Evolutionary conservation across 2,797 vertebrate species (phyloP).

Genomic region (Chrysocyon brachyurus): DNA sequence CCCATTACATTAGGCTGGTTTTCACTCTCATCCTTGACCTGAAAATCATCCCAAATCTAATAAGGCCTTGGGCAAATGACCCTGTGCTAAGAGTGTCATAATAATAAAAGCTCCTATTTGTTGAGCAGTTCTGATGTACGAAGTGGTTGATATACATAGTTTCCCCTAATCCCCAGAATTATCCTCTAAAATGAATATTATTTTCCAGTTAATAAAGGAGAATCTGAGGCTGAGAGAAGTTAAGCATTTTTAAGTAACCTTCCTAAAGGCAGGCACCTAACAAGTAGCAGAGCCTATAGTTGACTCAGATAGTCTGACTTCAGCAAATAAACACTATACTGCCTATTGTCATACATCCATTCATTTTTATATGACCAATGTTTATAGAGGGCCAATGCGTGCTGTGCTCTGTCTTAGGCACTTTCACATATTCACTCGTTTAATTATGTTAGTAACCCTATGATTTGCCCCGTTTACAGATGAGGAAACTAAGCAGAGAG

Average conservation of each 20-base stretch:
- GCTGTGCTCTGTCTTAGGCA: neutral
- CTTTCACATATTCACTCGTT: neutral
- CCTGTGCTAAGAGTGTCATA: neutral
- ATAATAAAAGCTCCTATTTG: neutral
- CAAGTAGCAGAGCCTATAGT: neutral
- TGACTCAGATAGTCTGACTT: neutral
- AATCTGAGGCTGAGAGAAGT: neutral
- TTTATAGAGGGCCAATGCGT: neutral
- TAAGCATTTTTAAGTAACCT: neutral
- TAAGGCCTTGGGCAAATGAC: neutral
- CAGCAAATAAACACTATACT: neutral
- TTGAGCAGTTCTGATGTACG: neutral
- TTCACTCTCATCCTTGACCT: neutral
- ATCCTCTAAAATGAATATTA: neutral
- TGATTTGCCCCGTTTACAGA: constrained; percentile 17
- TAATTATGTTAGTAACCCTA: neutral
- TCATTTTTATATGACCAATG: neutral
- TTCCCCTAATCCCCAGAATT: constrained; percentile 19
- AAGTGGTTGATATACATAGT: neutral
- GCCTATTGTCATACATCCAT: neutral
- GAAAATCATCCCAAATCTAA: constrained; percentile 16
- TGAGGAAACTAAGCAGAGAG: constrained; percentile 15
- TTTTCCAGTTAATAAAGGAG: neutral
- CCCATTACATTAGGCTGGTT: neutral
- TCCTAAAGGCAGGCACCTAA: neutral